Conservation (phyloP, 2,113 vertebrate genomes). For the Struthidea cinerea region DNA sequence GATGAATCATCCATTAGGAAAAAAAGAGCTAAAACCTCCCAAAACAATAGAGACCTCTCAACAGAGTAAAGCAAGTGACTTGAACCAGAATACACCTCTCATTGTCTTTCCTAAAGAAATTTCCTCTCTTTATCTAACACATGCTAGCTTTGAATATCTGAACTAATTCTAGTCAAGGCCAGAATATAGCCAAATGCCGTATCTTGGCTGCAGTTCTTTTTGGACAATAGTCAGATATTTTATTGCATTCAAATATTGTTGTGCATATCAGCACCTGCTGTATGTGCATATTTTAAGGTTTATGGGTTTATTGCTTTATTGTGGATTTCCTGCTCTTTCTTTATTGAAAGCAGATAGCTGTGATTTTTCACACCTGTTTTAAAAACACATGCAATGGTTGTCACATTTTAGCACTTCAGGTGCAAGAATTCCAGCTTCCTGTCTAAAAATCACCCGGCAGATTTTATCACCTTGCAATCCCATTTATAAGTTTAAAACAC, state of each 20-base stretch:
- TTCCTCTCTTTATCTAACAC: background rate
- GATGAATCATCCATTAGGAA: background rate
- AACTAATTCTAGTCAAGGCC: background rate
- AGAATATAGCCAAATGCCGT: background rate
- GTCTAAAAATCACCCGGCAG: background rate
- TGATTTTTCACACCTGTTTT: constrained; percentile 36
- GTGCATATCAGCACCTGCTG: constrained; percentile 26
- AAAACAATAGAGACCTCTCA: background rate
- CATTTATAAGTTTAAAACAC: background rate
- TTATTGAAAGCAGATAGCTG: constrained; percentile 50
- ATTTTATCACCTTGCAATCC: background rate
- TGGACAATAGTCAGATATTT: background rate
- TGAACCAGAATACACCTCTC: background rate
- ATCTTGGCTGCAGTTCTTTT: background rate
- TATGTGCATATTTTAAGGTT: background rate
- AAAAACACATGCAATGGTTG: constrained; percentile 1
- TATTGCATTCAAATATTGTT: background rate
- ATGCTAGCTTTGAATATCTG: background rate
- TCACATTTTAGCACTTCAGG: constrained; percentile 11
- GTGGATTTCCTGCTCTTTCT: constrained; percentile 33
- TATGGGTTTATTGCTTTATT: constrained; percentile 40
- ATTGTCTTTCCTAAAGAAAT: background rate
- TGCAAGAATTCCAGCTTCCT: constrained; percentile 1
- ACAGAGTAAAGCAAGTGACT: background rate
- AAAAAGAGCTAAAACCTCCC: background rate